These are phyloP conservation scores for Oreonectes daqikongensis DNA, from an alignment of 2,797 vertebrate genomes.

Conservation along the genomic window DNA sequence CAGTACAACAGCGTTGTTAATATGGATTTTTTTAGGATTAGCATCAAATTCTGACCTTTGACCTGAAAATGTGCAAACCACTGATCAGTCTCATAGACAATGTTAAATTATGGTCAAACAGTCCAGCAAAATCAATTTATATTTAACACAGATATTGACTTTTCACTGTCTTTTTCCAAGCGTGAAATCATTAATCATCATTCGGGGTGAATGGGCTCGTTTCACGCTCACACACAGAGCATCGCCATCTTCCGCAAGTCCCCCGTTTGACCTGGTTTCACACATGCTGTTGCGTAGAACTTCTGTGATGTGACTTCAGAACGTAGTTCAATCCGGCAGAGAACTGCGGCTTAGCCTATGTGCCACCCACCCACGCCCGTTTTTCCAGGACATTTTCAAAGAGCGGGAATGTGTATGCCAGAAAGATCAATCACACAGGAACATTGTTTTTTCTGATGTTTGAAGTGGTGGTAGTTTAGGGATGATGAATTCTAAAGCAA, in stretches of 20 bases:
- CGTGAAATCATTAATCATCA: conserved; percentile 44
- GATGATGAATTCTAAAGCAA: conserved; percentile 81
- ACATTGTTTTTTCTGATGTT: conserved; percentile 79
- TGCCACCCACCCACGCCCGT: conserved; percentile 16
- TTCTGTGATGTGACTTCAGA: conserved; percentile 75
- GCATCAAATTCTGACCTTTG: conserved; percentile 10
- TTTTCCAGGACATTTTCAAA: conserved; percentile 60
- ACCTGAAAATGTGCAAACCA: conserved; percentile 16
- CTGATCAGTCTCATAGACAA: conserved; percentile 27
- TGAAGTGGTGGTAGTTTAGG: conserved; percentile 77
- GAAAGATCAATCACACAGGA: conserved; percentile 74
- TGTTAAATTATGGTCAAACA: conserved; percentile 39
- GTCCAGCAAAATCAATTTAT: conserved; percentile 31
- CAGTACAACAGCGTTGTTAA: neutral
- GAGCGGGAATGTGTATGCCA: conserved; percentile 62
- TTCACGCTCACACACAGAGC: conserved; percentile 12
- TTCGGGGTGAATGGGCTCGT: neutral
- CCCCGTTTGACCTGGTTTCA: conserved; percentile 65
- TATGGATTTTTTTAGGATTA: neutral
- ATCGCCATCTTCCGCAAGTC: conserved; percentile 13
- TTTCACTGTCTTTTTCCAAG: conserved; percentile 36
- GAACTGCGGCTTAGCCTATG: conserved; percentile 70
- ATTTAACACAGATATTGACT: conserved; percentile 47
- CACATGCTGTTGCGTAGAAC: conserved; percentile 67
- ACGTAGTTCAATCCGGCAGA: conserved; percentile 73